These are phyloP conservation scores for Zaprionus lachaisei DNA, from an alignment of 1,140 invertebrate genomes.

Conservation along the genomic window DNA sequence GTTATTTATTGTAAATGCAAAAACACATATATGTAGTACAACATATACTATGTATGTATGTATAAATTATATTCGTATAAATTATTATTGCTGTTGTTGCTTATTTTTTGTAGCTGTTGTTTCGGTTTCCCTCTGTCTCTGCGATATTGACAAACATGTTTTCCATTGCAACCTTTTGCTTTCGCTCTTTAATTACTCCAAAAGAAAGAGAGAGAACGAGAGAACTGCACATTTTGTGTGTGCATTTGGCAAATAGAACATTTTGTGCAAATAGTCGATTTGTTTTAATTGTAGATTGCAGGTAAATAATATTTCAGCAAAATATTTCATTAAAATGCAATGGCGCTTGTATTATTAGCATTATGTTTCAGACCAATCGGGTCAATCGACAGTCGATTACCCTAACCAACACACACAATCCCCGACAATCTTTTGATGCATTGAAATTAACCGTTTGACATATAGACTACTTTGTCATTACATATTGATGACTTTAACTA, in stretches of 20 bases:
- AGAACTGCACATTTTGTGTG: slow-evolving; percentile 21
- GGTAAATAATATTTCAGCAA: slow-evolving; percentile 68
- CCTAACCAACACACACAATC: background rate
- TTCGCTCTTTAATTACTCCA: slow-evolving; percentile 45
- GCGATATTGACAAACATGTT: slow-evolving; percentile 17
- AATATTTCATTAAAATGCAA: slow-evolving; percentile 65
- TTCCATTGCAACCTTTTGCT: slow-evolving; percentile 18
- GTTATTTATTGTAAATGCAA: slow-evolving; percentile 25
- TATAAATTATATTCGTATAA: slow-evolving; percentile 6
- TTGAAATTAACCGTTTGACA: too few species aligned
- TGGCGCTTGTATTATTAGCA: slow-evolving; percentile 47
- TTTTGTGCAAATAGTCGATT: slow-evolving; percentile 24
- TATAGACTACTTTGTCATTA: too few species aligned
- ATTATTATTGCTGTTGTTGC: background rate
- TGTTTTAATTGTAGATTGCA: slow-evolving; percentile 42
- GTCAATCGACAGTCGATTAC: background rate
- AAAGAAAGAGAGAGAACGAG: background rate
- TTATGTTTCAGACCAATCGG: slow-evolving; percentile 23
- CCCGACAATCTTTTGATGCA: background rate
- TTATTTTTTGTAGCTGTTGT: background rate
- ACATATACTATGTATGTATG: background rate
- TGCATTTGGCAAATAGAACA: slow-evolving; percentile 35
- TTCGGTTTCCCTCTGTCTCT: background rate
- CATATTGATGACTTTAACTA: too few species aligned
- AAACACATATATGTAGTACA: background rate